Evolutionary conservation across 2,888 invertebrate genomes (phyloP), one percentile per base, ranked within the genome.

Genomic region (Coronaproctus castanopsis): DNA sequence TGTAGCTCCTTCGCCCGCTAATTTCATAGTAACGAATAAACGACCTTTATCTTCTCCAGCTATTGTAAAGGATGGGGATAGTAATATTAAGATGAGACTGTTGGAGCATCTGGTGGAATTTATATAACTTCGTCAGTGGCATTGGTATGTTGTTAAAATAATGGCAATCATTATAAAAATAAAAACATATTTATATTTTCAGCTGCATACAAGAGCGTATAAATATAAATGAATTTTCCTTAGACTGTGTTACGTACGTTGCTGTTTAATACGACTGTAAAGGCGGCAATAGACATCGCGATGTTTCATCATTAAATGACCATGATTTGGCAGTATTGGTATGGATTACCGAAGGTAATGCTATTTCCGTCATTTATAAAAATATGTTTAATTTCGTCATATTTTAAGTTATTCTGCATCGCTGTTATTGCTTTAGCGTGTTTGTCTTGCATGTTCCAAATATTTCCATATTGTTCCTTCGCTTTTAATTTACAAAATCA

Each of bases 221-320:
- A n/a, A n/a, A n/a, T n/a, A n/a, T n/a, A n/a, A n/a, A n/a, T n/a
- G n/a, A n/a, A n/a, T 36, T 36, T 36, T 14, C 14, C 36, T 36
- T 36, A 36, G 36, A 36, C 36, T 14, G 14, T 36, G 14, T 36
- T 86, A 57, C 76, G 81, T 59, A 79, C 82, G 65, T 69, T 86
- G 1, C 77, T 83, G 70, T 79, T 83, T 62, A 79, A 78, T 5
- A 75, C 78, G 52, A 73, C 78, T 10, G 73, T 92, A 36, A 74
- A 79, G 50, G 74, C 80, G 55, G 80, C 87, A 0, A 77, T 90
- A 57, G 80, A 82, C 65, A 76, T 78, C 2, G 79, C 79, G 1
- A 77, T 92, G 55, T 69, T 93, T 5, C 93, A 95, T 72, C 92
- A 95, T 70, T 78, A 92, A 59, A 73, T 81, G 54, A 89, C 89